These are phyloP conservation scores for Corella eumyota DNA, from an alignment of 23 tunicate species.

Conservation along the genomic window DNA sequence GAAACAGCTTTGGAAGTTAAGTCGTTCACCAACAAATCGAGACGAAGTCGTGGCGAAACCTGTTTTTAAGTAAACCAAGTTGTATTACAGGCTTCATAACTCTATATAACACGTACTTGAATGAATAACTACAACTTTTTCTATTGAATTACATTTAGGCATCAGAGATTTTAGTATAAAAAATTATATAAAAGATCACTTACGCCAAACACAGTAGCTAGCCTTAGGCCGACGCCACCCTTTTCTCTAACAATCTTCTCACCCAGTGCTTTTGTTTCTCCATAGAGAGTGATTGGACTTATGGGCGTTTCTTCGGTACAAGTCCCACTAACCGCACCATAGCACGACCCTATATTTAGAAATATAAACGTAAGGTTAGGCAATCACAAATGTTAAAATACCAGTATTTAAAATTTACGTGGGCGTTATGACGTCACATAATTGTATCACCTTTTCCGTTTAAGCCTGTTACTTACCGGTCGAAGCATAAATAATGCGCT, in stretches of 20 bases:
- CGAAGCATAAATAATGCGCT: constrained; percentile 87
- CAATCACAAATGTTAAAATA: too few species aligned
- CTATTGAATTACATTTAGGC: too few species aligned
- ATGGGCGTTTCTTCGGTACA: constrained; percentile 98
- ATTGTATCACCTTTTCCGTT: too few species aligned
- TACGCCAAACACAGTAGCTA: constrained; percentile 99
- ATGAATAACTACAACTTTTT: too few species aligned
- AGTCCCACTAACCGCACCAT: constrained; percentile 74
- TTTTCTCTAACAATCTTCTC: constrained; percentile 54
- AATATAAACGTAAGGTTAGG: too few species aligned
- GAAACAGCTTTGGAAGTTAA: constrained; percentile 67
- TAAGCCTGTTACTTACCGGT: constrained; percentile 74
- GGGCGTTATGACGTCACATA: too few species aligned
- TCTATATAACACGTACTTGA: too few species aligned
- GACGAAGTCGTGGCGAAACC: constrained; percentile 93
- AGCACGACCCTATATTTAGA: constrained; percentile 59
- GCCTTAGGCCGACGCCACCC: constrained; percentile 92
- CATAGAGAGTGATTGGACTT: constrained; percentile 92
- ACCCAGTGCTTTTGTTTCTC: constrained; percentile 89
- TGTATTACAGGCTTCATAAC: not conserved
- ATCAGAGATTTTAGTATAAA: too few species aligned
- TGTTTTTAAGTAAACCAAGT: too few species aligned
- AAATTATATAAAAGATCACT: constrained; percentile 1
- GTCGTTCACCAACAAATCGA: constrained; percentile 92
- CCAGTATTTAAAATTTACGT: too few species aligned